A percentile compares a stretch with the other conserved stretches of the same genome.
These are phyloP conservation scores for Urocitellus parryii DNA, from an alignment of 2,113 vertebrate species.

Conservation along the genomic window DNA sequence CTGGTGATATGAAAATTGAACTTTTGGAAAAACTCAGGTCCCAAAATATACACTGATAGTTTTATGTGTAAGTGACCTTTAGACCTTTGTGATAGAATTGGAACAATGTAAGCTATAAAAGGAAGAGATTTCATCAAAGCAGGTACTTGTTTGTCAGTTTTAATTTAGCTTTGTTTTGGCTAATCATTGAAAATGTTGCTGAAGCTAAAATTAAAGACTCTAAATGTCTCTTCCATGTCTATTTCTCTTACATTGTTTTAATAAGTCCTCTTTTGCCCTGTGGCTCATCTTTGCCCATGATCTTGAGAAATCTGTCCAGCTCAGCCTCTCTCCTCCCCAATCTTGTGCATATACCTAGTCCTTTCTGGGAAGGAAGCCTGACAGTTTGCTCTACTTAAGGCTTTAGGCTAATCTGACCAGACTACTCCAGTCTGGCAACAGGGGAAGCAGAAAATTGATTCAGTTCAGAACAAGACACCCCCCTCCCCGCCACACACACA, in stretches of 20 bases:
- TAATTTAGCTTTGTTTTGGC: not conserved
- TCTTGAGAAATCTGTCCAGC: not conserved
- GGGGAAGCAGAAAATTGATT: not conserved
- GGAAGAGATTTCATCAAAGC: not conserved
- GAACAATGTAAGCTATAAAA: not conserved
- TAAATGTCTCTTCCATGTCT: not conserved
- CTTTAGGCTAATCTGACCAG: not conserved
- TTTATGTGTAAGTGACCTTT: not conserved
- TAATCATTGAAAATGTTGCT: not conserved
- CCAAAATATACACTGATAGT: not conserved
- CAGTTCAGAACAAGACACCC: not conserved
- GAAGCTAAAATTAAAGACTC: slow-evolving; percentile 1
- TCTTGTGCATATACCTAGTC: not conserved
- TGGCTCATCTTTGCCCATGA: not conserved
- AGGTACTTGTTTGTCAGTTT: not conserved
- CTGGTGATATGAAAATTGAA: not conserved
- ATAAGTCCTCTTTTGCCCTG: not conserved
- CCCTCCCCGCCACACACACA: no score
- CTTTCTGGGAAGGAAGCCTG: not conserved
- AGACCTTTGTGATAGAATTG: not conserved
- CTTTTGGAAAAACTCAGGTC: slow-evolving; percentile 32
- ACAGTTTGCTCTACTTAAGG: not conserved
- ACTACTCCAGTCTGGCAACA: not conserved
- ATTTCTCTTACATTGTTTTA: not conserved
- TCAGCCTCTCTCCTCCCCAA: not conserved